Conservation (phyloP, 2,888 invertebrate genomes). For the Dryobotodes eremita region DNA sequence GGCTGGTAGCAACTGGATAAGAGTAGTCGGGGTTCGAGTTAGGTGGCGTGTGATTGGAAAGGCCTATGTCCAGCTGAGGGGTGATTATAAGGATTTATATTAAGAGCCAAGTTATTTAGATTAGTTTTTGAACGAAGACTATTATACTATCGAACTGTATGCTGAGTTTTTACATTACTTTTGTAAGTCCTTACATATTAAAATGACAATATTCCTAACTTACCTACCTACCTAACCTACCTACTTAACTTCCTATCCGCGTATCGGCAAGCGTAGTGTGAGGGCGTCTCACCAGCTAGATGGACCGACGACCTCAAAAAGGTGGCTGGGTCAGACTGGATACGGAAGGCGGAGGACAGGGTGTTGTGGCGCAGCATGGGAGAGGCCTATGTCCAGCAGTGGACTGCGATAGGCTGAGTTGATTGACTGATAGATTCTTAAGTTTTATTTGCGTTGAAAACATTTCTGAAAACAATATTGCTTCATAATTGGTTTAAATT, state of each 20-base stretch:
- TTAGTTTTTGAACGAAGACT: neutral
- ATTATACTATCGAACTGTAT: neutral
- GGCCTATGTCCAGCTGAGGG: neutral
- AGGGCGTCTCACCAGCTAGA: too few species aligned
- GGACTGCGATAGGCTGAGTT: too few species aligned
- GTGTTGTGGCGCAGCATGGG: too few species aligned
- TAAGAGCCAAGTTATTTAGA: too few species aligned
- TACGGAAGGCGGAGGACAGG: too few species aligned
- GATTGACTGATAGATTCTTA: too few species aligned
- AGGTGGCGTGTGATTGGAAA: neutral
- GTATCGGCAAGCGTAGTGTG: too few species aligned
- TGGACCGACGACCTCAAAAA: too few species aligned
- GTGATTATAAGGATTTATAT: neutral
- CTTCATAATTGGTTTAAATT: neutral
- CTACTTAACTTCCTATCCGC: too few species aligned
- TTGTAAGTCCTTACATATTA: neutral
- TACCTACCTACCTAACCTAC: too few species aligned
- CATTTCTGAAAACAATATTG: neutral
- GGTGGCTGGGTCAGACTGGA: too few species aligned
- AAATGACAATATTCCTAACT: neutral
- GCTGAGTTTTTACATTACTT: neutral
- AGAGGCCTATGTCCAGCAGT: too few species aligned
- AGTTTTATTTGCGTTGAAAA: neutral
- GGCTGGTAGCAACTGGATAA: neutral
- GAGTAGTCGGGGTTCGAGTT: neutral